Evolutionary conservation across 1,140 invertebrate species (phyloP).

Genomic region (Venturia canescens): DNA sequence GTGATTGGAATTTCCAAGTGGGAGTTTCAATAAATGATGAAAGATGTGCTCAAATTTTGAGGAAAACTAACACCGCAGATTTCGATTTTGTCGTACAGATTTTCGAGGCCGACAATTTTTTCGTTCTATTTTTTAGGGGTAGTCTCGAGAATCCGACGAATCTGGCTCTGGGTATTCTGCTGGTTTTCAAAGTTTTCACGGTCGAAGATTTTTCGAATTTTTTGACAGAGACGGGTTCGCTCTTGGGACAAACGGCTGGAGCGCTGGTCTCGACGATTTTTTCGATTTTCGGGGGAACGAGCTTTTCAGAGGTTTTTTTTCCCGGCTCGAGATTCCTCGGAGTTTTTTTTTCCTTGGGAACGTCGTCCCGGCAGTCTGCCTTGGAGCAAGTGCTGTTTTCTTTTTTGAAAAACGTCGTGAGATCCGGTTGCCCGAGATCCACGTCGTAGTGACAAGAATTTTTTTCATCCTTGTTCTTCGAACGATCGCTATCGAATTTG

Average conservation of each 20-base stretch:
- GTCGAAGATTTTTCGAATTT: constrained; percentile 1
- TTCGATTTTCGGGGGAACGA: not conserved
- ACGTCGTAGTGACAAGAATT: constrained; percentile 56
- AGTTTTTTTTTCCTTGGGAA: constrained; percentile 20
- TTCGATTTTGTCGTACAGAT: constrained; percentile 6
- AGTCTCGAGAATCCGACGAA: constrained; percentile 9
- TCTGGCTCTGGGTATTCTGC: constrained; percentile 43
- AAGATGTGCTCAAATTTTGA: too few species aligned
- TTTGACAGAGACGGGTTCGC: constrained; percentile 18
- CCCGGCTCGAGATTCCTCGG: not conserved
- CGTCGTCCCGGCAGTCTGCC: constrained; percentile 17
- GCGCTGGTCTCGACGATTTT: not conserved
- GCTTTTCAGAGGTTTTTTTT: constrained; percentile 4
- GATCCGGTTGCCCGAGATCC: constrained; percentile 54
- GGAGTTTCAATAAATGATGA: not conserved
- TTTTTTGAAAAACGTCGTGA: constrained; percentile 45
- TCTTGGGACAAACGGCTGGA: not conserved
- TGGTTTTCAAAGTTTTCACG: not conserved
- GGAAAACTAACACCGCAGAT: constrained; percentile 22
- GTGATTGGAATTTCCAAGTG: not conserved
- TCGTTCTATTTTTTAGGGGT: not conserved
- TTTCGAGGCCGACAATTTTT: constrained; percentile 16
- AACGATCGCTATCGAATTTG: not conserved
- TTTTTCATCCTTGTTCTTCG: constrained; percentile 18
- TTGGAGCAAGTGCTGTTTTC: not conserved